Evolutionary conservation across 2,888 invertebrate genomes (phyloP), one percentile per base, ranked within the genome.

Genomic region (Branchipolynoe longqiensis): DNA sequence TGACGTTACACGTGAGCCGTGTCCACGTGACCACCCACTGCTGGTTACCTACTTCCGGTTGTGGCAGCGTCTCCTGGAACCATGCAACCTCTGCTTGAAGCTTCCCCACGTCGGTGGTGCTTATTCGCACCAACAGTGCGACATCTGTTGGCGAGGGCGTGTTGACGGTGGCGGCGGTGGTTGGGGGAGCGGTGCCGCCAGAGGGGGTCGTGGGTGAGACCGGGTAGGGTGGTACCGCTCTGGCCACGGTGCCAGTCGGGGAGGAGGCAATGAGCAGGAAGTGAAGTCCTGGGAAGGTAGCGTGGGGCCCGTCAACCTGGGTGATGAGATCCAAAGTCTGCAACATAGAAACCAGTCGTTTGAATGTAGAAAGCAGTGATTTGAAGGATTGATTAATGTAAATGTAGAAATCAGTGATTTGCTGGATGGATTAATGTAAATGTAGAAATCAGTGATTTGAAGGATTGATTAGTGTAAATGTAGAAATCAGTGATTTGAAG

Each of bases 291-390:
- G 78, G 78, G 54, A 48, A 78, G 41, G 25, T 31, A n/a, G 78
- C 78, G 22, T 78, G 78, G 8, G 25, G 78, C 4, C 78, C 78
- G 25, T 40, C 78, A n/a, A 78, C 78, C 69, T 69, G 36, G 38
- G 69, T 69, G 69, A 69, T 69, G 69, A 36, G 38, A 38, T 69
- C 69, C 33, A 69, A 38, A 12, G 69, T 69, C 69, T 69, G 69
- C n/a, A 48, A 48, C 8, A 4, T 22, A 3, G 38, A 69, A 69
- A n/a, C n/a, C n/a, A n/a, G n/a, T n/a, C n/a, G n/a, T n/a, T n/a
- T n/a, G n/a, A n/a, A n/a, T n/a, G n/a, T n/a, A n/a, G n/a, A n/a
- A n/a, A n/a, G n/a, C n/a, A n/a, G n/a, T n/a, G n/a, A n/a, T n/a
- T n/a, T n/a, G n/a, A n/a, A n/a, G n/a, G n/a, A n/a, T n/a, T n/a